Base-by-base conservation (phyloP, 2,888 invertebrate genomes). In the Erebia palarica region DNA sequence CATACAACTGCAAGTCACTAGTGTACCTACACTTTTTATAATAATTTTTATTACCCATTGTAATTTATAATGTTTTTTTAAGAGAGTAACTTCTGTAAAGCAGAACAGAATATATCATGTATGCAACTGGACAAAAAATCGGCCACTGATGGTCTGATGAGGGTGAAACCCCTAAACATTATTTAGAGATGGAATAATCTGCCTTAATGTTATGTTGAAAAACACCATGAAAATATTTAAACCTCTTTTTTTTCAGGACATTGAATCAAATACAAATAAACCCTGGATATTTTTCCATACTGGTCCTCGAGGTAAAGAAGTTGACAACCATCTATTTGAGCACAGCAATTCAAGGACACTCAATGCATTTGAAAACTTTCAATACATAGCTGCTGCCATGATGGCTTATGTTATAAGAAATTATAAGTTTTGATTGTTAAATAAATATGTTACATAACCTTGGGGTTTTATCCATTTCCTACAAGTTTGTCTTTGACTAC, bases 201-300 rank as follows among this genome's bases (percentile, higher is more conserved):
- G 27, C 27, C 27, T 4, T 36, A 36, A 36, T 36, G 36, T 36
- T 36, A 27, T 27, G 3, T 27, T 49, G 49, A 1, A 61, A 14
- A 13, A 11, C 14, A 49, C 13, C 13, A 14, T 49, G 49, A 13
- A 51, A 51, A 13, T 13, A 8, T 13, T 4, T 7, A 2, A 21
- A 27, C 3, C 7, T 14, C 16, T 11, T n/a, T 59, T 44, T 55
- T 79, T 82, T 16, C 81, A 92, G 92, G 86, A 85, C 0, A 84
- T 91, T 60, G 51, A 73, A n/a, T 75, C 70, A 4, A 59, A 71
- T 3, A 79, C 84, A 0, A 65, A 69, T 3, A 70, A 69, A 10
- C 72, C 77, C 0, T 92, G 92, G 92, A 83, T 88, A 7, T 92
- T 87, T 78, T 86, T 89, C 73, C 92, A 92, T 81, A 89, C 88